Evolutionary conservation across 2,797 vertebrate genomes (phyloP).

Genomic region (Craterocephalus amniculus): DNA sequence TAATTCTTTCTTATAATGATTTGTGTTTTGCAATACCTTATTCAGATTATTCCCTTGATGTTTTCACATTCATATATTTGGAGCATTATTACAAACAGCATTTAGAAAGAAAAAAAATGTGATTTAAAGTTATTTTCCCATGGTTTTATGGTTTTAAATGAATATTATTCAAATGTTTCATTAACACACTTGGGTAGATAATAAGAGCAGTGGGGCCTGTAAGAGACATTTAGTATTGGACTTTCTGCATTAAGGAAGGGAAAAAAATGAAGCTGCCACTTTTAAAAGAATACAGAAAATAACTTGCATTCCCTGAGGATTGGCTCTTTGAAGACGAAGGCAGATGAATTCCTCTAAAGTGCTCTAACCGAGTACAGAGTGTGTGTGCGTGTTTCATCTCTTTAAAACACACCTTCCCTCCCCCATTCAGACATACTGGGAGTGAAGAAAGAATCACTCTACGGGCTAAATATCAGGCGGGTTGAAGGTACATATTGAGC

Average conservation of each 20-base stretch:
- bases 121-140: too few species aligned
- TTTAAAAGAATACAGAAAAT: constrained; percentile 76
- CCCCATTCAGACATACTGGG: constrained; percentile 11
- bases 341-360: constrained; percentile 59
- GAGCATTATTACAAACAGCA: background rate
- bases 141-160: background rate
- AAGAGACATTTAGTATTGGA: constrained; percentile 43
- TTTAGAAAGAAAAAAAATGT: background rate
- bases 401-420: constrained; percentile 21
- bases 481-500: background rate
- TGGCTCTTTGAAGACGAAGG: constrained; percentile 53
- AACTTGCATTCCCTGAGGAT: constrained; percentile 68
- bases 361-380: constrained; percentile 26
- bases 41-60: background rate
- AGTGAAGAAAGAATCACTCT: constrained; percentile 9
- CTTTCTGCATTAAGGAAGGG: constrained; percentile 52
- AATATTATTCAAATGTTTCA: background rate
- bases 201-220: constrained; percentile 8
- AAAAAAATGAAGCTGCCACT: constrained; percentile 64
- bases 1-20: background rate
- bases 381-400: constrained; percentile 21
- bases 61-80: background rate
- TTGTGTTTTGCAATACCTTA: background rate
- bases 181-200: constrained; percentile 23
- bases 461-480: background rate